Percentiles rank a stretch among this genome's conserved stretches.
Evolutionary conservation across 2,797 vertebrate genomes (phyloP).

Genomic region (Enteromius argenteus): DNA sequence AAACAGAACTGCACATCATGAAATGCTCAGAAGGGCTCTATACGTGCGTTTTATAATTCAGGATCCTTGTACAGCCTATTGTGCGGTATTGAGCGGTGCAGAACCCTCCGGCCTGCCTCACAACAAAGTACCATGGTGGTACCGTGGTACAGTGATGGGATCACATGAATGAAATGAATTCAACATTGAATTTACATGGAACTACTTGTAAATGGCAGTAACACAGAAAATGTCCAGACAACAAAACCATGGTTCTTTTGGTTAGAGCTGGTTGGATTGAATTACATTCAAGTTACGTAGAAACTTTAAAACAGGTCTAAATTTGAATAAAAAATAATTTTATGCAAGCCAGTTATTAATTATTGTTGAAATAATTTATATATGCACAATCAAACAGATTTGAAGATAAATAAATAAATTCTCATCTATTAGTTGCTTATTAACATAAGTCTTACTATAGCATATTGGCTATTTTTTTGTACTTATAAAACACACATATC

Average conservation of each 20-base stretch:
- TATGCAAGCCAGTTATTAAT: not conserved
- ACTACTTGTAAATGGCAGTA: not conserved
- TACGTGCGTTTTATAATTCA: slow-evolving; percentile 22
- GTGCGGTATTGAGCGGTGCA: slow-evolving; percentile 7
- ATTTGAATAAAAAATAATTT: not conserved
- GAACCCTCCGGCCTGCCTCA: not conserved
- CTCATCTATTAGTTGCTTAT: not conserved
- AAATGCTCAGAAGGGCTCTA: not conserved
- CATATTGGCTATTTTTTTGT: too few relatives aligned
- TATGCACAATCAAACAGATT: not conserved
- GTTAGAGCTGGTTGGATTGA: not conserved
- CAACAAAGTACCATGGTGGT: not conserved
- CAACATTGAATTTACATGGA: not conserved
- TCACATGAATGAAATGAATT: not conserved
- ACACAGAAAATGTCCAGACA: not conserved
- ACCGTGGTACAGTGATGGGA: not conserved
- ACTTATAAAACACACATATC: too few relatives aligned
- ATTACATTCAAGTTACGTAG: not conserved
- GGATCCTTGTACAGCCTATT: not conserved
- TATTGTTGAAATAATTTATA: not conserved
- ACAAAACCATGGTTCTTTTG: not conserved
- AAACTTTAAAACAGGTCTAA: not conserved
- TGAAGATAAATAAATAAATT: not conserved
- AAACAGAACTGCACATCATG: slow-evolving; percentile 13
- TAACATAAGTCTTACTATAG: not conserved